phyloP scores from a whole-genome alignment of 2,888 invertebrate species.

The Isoperla grammatica region DNA sequence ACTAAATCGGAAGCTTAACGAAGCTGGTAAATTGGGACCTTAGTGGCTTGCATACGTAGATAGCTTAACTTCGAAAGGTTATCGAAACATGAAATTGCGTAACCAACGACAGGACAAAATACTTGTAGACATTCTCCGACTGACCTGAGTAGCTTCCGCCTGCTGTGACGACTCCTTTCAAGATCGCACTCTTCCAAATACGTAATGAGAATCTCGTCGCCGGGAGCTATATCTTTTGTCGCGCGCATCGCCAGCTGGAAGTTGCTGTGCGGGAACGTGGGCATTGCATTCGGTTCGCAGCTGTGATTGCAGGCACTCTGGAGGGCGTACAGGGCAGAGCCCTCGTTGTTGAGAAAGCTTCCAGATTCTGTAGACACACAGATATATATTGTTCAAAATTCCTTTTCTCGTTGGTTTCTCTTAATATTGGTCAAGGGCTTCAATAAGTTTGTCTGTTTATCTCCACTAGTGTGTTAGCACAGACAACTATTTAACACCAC shows the following conservation, averaged over 20 bases:
- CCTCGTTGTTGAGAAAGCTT: constrained; percentile 85
- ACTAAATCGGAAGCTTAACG: too few relatives aligned
- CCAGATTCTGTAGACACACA: constrained; percentile 46
- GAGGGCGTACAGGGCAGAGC: constrained; percentile 78
- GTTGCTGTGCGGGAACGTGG: constrained; percentile 78
- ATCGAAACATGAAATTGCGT: too few relatives aligned
- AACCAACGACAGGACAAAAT: too few relatives aligned
- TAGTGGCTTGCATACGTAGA: too few relatives aligned
- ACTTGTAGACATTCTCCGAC: constrained; percentile 18
- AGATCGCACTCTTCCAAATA: constrained; percentile 84
- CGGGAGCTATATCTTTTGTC: constrained; percentile 61
- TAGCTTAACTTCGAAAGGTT: too few relatives aligned
- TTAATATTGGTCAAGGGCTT: too few relatives aligned
- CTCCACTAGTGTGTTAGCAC: too few relatives aligned
- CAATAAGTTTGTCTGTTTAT: too few relatives aligned
- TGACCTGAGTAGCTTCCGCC: constrained; percentile 67
- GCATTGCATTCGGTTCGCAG: constrained; percentile 82
- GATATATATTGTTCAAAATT: too few relatives aligned
- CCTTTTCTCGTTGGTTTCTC: too few relatives aligned
- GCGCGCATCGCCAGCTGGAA: constrained; percentile 70
- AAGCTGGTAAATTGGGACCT: too few relatives aligned
- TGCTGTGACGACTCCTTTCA: constrained; percentile 74
- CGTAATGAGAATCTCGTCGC: constrained; percentile 85
- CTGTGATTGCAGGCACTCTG: constrained; percentile 92
- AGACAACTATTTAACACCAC: too few relatives aligned